Evolutionary conservation across 1,140 invertebrate species (phyloP), one percentile per base, ranked within the genome.

Genomic region (Nymphalis io): DNA sequence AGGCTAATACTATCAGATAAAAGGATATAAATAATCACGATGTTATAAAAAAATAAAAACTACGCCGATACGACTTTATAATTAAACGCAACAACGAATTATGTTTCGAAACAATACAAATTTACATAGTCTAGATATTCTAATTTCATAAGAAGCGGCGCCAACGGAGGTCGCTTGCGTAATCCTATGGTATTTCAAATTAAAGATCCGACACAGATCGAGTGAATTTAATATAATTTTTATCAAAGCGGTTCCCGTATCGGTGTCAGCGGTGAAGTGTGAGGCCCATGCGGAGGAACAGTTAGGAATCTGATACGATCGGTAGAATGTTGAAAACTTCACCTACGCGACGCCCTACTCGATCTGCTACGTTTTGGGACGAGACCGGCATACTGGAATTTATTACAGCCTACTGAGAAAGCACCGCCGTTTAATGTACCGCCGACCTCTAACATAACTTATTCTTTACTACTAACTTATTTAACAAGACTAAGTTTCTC

Each of bases 241-340:
- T 85, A 87, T 82, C 80, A 76, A 80, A 70, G 60, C 65, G 71
- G 75, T 21, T 60, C 72, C 67, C 64, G 76, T 80, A 84, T 85
- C 73, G 75, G 78, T 85, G 80, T 85, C 73, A 48, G 71, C 70
- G 33, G 76, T 84, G 70, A 78, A 73, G 67, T 69, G 74, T 74
- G 63, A 27, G 23, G 23, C 23, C 3, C 23, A 27, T 27, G 23
- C 71, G 72, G 55, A 66, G 42, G 72, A 81, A 86, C 83, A 85
- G 84, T 88, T 88, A 88, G 85, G 82, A 88, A 88, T 86, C 83
- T 84, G 76, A 81, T 73, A 75, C 73, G 72, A 74, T 67, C 80
- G 69, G 76, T 74, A 71, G 73, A 72, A 75, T 74, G 70, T 79
- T 78, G 74, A 73, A 68, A 77, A 68, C 66, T 59, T 81, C 73